Base-by-base conservation (phyloP, 1,140 invertebrate species). In the Trichogramma pretiosum region DNA sequence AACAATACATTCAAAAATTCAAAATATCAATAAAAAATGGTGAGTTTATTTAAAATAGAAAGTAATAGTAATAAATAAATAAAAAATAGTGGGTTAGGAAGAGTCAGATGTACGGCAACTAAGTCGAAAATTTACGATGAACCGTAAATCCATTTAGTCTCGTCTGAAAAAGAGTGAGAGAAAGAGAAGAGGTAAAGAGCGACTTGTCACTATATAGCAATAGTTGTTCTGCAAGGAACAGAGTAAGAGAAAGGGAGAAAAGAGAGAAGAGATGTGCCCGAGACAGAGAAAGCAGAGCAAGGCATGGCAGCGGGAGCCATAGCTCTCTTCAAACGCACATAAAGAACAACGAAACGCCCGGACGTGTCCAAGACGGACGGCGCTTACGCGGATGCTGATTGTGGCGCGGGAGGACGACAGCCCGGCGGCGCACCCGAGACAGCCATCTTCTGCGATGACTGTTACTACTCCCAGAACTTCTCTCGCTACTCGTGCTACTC, bases 311-410 rank as follows among this genome's bases (percentile, higher is more conserved):
- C n/a, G 55, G 54, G 55, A 39, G 40, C 57, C 54, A 61, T 64
- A 62, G 56, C 55, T 65, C 62, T 64, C 59, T 28, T 37, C 42
- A 42, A 48, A 49, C 30, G 50, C 56, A 67, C 60, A 64, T 64
- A 65, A 67, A 66, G 63, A 64, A 62, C 57, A 56, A n/a, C n/a
- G 56, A 54, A 61, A 65, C 56, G 58, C 55, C 59, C 45, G 55
- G 58, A 65, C 57, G 57, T 61, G 59, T 60, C 56, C 58, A 63
- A 68, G 63, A 66, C 58, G 62, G 53, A 66, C 62, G 60, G 57
- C 61, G 57, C 57, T 62, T 28, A 63, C 62, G 57, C 56, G 61
- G 47, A 59, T 53, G 51, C 56, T 59, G 58, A 65, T 61, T 62
- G 57, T 56, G 46, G 41, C 14, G 32, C 18, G 30, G 9, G 19